Base-by-base conservation (phyloP, 1,140 invertebrate genomes). In the Conopomorpha cramerella region DNA sequence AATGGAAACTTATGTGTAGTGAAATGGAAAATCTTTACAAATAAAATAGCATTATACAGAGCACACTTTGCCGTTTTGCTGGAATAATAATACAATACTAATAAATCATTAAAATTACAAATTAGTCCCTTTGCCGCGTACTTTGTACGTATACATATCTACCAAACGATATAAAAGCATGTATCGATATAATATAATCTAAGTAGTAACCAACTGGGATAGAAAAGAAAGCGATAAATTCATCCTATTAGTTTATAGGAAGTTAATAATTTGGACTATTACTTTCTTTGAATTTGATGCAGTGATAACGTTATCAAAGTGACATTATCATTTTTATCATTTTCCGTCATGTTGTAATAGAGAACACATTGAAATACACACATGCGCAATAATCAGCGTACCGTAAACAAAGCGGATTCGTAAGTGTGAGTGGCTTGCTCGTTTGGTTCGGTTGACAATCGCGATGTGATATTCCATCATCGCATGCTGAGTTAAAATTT, bases 391-490 rank as follows among this genome's bases (percentile, higher is more conserved):
- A 54, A 52, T 60, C 68, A 63, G 39, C 54, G 54, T 59, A 61
- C 49, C 60, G 59, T 74, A 71, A 71, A 74, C 66, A 74, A 74
- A 58, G 56, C 50, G 37, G 38, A 41, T 59, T 51, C 57, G 47
- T 52, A 53, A 67, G 66, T 74, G 66, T 70, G 66, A 59, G 70
- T 72, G 58, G 66, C 64, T 74, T 67, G 70, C 55, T 74, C 61
- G 70, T 72, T 73, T 73, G 68, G 73, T 72, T 73, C 71, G 68
- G 73, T 76, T 76, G 71, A 78, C 74, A 78, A 78, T 73, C 74
- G 74, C 74, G 67, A 78, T 78, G 73, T 77, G 66, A 71, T 73
- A 65, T 70, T 73, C 65, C 60, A 72, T 72, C 67, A 70, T 74
- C 67, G 70, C 70, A 71, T 63, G 66, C 65, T 65, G 61, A 66